Base-by-base conservation (phyloP, 2,888 invertebrate genomes). In the Andrena dorsata region DNA sequence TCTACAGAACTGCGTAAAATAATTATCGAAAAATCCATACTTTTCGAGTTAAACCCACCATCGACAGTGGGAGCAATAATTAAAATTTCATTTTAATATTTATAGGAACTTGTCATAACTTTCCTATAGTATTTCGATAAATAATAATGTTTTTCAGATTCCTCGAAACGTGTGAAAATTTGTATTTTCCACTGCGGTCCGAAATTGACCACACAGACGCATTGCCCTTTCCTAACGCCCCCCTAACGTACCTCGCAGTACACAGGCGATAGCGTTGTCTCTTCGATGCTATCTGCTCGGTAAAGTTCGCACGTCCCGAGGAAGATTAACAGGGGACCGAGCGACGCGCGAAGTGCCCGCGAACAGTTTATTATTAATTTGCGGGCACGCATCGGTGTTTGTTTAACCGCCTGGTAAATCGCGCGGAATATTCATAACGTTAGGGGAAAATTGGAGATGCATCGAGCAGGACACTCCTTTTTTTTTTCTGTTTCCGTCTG, bases 391-490 rank as follows among this genome's bases (percentile, higher is more conserved):
- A 73, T 66, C 64, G 60, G 60, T 35, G 70, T 78, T 85, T 74
- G 80, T 83, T 85, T 73, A 85, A 74, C 76, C 63, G n/a, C 68
- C 56, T 51, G 73, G 76, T 80, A 85, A 85, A 83, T 70, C 76
- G 60, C 69, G 63, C 32, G 64, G 83, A 86, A 85, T 85, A 85
- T 86, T 86, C 83, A 86, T 85, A 85, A 74, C 76, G 72, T 85
- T 77, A 76, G 61, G 80, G 72, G 78, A 69, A 85, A 86, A 85
- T 83, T 80, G 78, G 68, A 76, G 72, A 78, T 74, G 60, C 79
- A 83, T 85, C 80, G 82, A 69, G 66, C 79, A 69, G 72, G 74
- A 74, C 73, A 76, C 64, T 69, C 23, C 8, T 51, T 69, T 70
- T 58, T n/a, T 69, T 53, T 51, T 49, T 69, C 64, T 47, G 28